Percentiles rank a stretch among this genome's conserved stretches.
phyloP scores from a whole-genome alignment of 1,140 invertebrate genomes.

The Macrosteles quadrilineatus region DNA sequence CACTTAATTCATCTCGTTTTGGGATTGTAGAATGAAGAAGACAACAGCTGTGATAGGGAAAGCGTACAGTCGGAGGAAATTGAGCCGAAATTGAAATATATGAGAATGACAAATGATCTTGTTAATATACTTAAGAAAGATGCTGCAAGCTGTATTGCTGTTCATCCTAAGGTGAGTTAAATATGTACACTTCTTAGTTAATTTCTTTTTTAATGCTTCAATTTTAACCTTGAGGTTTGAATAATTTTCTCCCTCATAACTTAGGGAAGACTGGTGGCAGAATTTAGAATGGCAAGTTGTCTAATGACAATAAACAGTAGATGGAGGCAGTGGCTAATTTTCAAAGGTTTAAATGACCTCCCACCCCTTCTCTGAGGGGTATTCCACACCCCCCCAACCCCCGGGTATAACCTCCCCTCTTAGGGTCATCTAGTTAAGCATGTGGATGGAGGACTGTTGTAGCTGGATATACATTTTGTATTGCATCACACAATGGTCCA shows the following conservation, averaged over 20 bases:
- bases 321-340: background rate
- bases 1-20: too few relatives aligned
- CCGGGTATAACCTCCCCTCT: background rate
- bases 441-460: too few relatives aligned
- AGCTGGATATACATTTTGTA: too few relatives aligned
- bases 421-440: too few relatives aligned
- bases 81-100: slow-evolving; percentile 92
- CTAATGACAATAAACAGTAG: background rate
- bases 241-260: background rate
- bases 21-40: slow-evolving; percentile 29
- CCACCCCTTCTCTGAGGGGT: background rate
- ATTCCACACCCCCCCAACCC: too few relatives aligned
- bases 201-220: background rate
- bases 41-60: slow-evolving; percentile 38
- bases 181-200: background rate
- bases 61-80: slow-evolving; percentile 60
- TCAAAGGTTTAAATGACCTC: background rate
- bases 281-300: background rate
- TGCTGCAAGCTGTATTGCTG: slow-evolving; percentile 86
- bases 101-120: slow-evolving; percentile 85
- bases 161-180: slow-evolving; percentile 79
- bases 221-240: background rate
- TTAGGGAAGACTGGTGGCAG: background rate
- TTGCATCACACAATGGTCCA: too few relatives aligned
- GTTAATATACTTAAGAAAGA: slow-evolving; percentile 83